These are phyloP conservation scores for Pteropus rufus DNA, from an alignment of 2,797 vertebrate species.

Conservation along the genomic window DNA sequence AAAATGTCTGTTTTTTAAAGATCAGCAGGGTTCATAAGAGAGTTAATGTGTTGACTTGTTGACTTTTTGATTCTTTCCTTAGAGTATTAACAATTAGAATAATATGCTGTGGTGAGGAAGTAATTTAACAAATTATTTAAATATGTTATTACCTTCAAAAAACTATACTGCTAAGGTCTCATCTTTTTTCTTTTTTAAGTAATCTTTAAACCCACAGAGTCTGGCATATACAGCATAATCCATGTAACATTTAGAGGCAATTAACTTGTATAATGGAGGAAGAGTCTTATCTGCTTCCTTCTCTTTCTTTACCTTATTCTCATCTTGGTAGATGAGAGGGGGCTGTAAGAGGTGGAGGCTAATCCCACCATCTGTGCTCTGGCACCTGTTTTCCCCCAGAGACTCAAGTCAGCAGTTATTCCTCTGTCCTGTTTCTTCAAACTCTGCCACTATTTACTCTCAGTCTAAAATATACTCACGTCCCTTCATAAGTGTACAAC, in stretches of 20 bases:
- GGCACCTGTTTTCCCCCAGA: neutral
- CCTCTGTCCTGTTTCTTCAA: neutral
- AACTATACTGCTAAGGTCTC: neutral
- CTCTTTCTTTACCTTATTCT: neutral
- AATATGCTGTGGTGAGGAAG: neutral
- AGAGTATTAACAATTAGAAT: constrained; percentile 41
- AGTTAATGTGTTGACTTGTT: constrained; percentile 46
- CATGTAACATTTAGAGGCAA: neutral
- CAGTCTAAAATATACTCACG: neutral
- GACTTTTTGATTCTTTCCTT: constrained; percentile 44
- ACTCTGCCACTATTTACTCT: neutral
- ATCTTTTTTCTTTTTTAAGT: neutral
- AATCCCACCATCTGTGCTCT: neutral
- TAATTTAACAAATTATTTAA: constrained; percentile 24
- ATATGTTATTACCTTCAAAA: neutral
- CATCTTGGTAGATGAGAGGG: neutral
- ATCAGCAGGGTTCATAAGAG: constrained; percentile 50
- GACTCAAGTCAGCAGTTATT: neutral
- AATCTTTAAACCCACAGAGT: neutral
- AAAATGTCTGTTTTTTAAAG: constrained; percentile 54
- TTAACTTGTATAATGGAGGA: neutral
- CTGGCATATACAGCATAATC: neutral
- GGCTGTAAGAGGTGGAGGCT: too few species aligned
- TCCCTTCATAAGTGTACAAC: neutral
- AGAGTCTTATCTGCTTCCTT: neutral